Evolutionary conservation across 2,113 vertebrate genomes (phyloP).

Genomic region (Protobothrops flavoviridis): DNA sequence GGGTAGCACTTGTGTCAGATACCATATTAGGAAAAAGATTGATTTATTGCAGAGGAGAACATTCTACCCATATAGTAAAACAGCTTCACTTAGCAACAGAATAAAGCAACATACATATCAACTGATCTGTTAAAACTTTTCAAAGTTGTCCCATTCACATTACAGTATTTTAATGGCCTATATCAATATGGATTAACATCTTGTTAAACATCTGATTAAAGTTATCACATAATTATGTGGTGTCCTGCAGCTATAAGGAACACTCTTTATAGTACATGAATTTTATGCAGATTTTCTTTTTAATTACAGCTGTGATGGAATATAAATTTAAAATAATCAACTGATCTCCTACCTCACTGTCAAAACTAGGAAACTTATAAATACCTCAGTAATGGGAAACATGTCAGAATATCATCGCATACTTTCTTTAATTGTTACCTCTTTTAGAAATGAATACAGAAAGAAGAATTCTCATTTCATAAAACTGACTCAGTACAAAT

Average conservation of each 20-base stretch:
- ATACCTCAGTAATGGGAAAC: constrained; percentile 18
- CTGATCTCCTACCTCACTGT: neutral
- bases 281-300: constrained; percentile 41
- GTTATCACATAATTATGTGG: constrained; percentile 40
- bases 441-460: constrained; percentile 50
- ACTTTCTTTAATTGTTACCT: constrained; percentile 7
- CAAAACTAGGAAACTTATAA: neutral
- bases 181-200: constrained; percentile 36
- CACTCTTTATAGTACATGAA: neutral
- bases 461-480: constrained; percentile 49
- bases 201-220: constrained; percentile 11
- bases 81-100: neutral
- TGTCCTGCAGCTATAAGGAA: constrained; percentile 22
- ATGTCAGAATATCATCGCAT: constrained; percentile 13
- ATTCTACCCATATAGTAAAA: neutral
- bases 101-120: constrained; percentile 4
- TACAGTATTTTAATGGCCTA: constrained; percentile 7
- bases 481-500: constrained; percentile 41
- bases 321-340: constrained; percentile 38
- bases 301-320: constrained; percentile 36
- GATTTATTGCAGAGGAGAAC: neutral
- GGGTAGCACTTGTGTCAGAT: neutral
- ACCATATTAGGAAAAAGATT: neutral
- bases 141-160: fast-evolving
- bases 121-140: constrained; percentile 1